A percentile compares a stretch with the other conserved stretches of the same genome.
phyloP scores from a whole-genome alignment of 2,113 vertebrate genomes.

The Parus major region DNA sequence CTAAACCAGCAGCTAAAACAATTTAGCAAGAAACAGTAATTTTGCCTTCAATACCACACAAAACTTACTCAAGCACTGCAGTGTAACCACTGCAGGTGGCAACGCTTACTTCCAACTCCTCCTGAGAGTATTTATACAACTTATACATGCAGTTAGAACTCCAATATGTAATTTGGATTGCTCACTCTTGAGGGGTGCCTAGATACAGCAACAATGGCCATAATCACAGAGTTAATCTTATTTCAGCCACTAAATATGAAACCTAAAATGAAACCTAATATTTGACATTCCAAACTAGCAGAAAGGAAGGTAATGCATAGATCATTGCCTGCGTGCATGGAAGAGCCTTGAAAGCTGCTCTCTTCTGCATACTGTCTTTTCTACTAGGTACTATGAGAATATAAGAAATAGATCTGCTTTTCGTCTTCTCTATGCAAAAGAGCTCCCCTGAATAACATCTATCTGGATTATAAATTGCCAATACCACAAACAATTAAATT shows the following conservation, averaged over 20 bases:
- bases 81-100: neutral
- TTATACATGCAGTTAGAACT: neutral
- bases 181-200: neutral
- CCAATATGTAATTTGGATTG: neutral
- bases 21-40: neutral
- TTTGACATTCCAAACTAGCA: neutral
- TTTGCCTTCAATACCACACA: neutral
- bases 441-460: constrained; percentile 11
- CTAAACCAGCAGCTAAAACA: neutral
- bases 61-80: neutral
- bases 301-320: neutral
- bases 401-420: neutral
- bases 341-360: neutral
- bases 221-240: neutral
- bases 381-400: neutral
- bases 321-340: neutral
- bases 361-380: neutral
- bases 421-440: neutral
- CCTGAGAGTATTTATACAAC: neutral
- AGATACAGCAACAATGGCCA: neutral
- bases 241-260: neutral
- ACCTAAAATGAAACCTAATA: neutral
- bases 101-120: rapidly evolving
- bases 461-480: constrained; percentile 12
- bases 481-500: constrained; percentile 47